Evolutionary conservation across 2,888 invertebrate species (phyloP).

Genomic region (Dysmachus trigonus): DNA sequence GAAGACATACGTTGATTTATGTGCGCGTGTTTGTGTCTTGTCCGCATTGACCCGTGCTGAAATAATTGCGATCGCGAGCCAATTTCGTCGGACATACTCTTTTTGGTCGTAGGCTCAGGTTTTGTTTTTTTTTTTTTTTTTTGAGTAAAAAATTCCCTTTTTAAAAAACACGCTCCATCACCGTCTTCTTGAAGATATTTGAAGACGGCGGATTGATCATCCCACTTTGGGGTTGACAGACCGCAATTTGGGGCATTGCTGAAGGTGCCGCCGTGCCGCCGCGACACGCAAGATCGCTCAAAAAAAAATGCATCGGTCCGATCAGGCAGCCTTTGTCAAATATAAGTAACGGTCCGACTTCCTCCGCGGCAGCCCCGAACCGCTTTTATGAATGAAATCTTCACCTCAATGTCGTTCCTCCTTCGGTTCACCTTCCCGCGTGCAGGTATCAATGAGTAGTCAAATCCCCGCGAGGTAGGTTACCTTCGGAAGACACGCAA

Average conservation of each 20-base stretch:
- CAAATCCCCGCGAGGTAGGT: conserved; percentile 15
- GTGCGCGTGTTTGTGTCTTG: too few species aligned
- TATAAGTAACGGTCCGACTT: conserved; percentile 7
- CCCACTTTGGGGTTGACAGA: neutral
- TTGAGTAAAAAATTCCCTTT: neutral
- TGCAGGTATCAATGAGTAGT: conserved; percentile 30
- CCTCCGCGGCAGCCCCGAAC: neutral
- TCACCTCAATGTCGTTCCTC: conserved; percentile 22
- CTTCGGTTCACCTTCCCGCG: neutral
- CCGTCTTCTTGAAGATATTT: neutral
- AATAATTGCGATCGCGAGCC: conserved; percentile 32
- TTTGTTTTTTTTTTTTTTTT: neutral
- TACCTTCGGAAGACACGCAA: conserved; percentile 21
- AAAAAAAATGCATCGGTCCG: conserved; percentile 4
- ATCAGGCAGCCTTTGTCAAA: neutral
- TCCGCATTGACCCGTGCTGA: conserved; percentile 2
- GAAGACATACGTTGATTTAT: neutral
- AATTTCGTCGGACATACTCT: neutral
- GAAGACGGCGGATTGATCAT: neutral
- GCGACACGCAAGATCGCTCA: conserved; percentile 14
- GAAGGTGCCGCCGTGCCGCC: neutral
- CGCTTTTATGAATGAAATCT: conserved; percentile 22
- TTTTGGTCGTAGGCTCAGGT: neutral
- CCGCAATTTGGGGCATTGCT: neutral
- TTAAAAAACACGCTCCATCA: neutral